Evolutionary conservation across 2,797 vertebrate genomes (phyloP).

Genomic region (Cynopterus sphinx): DNA sequence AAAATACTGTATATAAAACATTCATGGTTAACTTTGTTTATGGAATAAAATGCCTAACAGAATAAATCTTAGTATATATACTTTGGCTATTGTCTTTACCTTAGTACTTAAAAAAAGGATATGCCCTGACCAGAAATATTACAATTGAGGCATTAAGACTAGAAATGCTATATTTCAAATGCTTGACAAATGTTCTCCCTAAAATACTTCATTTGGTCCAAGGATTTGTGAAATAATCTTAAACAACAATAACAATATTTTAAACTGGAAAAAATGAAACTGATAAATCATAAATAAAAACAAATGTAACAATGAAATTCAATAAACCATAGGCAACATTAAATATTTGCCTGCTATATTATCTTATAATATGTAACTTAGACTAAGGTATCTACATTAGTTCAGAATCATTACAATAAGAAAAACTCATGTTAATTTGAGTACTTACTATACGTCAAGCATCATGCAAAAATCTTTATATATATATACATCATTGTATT

Average conservation of each 20-base stretch:
- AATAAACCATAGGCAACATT: neutral
- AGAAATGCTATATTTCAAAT: neutral
- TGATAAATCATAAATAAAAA: neutral
- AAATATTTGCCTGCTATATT: neutral
- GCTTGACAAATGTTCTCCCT: neutral
- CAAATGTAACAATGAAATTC: neutral
- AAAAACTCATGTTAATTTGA: neutral
- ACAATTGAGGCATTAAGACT: neutral
- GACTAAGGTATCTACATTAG: neutral
- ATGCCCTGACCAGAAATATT: neutral
- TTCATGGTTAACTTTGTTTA: neutral
- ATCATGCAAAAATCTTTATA: neutral
- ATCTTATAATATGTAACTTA: neutral
- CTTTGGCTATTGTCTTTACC: neutral
- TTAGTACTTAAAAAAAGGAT: neutral
- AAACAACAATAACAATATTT: neutral
- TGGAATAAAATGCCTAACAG: neutral
- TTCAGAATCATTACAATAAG: neutral
- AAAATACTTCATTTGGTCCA: neutral
- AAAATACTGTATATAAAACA: neutral
- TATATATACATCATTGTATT: neutral
- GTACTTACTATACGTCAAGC: neutral
- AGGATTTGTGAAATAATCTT: constrained; percentile 4
- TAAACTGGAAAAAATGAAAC: neutral
- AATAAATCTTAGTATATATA: neutral